These are phyloP conservation scores for Rhagonycha lutea DNA, from an alignment of 2,888 invertebrate genomes.

Conservation along the genomic window DNA sequence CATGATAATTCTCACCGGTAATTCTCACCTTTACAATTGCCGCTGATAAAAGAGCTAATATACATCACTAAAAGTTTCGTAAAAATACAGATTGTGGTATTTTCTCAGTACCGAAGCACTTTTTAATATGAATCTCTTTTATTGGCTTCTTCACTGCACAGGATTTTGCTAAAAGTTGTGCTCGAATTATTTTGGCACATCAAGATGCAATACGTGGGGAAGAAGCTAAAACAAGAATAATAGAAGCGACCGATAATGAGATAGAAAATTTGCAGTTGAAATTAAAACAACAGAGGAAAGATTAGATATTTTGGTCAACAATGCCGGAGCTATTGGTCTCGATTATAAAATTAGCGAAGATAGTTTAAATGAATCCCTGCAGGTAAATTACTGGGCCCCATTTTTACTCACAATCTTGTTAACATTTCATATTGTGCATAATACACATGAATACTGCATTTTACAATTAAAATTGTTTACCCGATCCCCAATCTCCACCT, in stretches of 20 bases:
- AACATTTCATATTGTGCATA: no score
- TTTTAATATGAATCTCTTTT: no score
- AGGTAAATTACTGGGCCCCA: constrained; percentile 73
- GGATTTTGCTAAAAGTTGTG: constrained; percentile 57
- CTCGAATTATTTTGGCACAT: constrained; percentile 60
- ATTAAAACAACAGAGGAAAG: constrained; percentile 60
- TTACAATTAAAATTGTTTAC: no score
- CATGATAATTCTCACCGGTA: no score
- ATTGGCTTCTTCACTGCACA: constrained; percentile 55
- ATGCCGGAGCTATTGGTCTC: constrained; percentile 62
- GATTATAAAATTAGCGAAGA: constrained; percentile 62
- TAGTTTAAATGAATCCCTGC: constrained; percentile 68
- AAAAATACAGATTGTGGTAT: no score
- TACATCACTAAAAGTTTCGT: no score
- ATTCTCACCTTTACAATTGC: no score
- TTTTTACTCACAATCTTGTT: constrained; percentile 73
- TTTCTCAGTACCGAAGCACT: no score
- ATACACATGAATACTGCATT: no score
- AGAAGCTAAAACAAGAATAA: constrained; percentile 49
- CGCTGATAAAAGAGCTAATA: no score
- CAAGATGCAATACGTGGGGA: constrained; percentile 50
- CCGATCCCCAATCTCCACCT: no score
- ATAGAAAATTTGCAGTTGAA: constrained; percentile 63
- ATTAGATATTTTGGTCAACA: constrained; percentile 68
- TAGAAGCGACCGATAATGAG: constrained; percentile 55